These are phyloP conservation scores for Brachionichthys hirsutus DNA, from an alignment of 2,113 vertebrate species.

Conservation along the genomic window DNA sequence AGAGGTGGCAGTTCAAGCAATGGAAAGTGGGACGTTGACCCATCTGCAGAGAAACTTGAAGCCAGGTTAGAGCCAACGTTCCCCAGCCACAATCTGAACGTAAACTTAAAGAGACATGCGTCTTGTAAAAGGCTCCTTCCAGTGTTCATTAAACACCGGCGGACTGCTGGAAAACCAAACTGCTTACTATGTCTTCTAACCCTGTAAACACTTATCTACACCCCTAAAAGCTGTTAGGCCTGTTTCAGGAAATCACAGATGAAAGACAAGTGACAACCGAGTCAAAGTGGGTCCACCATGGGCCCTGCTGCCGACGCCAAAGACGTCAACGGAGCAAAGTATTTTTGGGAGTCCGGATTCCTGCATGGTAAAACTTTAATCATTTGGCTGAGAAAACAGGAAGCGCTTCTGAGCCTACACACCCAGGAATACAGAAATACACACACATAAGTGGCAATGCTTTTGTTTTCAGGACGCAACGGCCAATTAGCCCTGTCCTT, in stretches of 20 bases:
- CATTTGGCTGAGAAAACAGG: constrained; percentile 21
- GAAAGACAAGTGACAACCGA: neutral
- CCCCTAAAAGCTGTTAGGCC: neutral
- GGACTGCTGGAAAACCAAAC: neutral
- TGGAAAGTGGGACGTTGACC: constrained; percentile 14
- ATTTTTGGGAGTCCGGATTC: constrained; percentile 11
- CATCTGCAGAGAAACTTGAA: neutral
- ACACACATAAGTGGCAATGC: neutral
- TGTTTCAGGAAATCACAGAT: neutral
- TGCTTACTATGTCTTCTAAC: neutral
- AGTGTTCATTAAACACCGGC: constrained; percentile 2
- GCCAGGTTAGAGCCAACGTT: neutral
- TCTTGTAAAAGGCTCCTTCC: too few species aligned
- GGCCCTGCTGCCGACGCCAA: neutral
- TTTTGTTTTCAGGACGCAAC: constrained; percentile 58
- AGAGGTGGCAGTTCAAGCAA: constrained; percentile 5
- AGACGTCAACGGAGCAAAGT: constrained; percentile 12
- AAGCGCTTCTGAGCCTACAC: neutral
- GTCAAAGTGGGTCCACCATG: constrained; percentile 36
- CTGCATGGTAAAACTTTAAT: constrained; percentile 21
- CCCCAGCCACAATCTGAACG: neutral
- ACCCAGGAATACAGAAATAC: neutral
- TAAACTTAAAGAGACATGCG: neutral
- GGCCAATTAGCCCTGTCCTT: constrained; percentile 42
- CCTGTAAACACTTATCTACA: neutral